phyloP scores from a whole-genome alignment of 2,888 invertebrate species.

The Plebejus anna region DNA sequence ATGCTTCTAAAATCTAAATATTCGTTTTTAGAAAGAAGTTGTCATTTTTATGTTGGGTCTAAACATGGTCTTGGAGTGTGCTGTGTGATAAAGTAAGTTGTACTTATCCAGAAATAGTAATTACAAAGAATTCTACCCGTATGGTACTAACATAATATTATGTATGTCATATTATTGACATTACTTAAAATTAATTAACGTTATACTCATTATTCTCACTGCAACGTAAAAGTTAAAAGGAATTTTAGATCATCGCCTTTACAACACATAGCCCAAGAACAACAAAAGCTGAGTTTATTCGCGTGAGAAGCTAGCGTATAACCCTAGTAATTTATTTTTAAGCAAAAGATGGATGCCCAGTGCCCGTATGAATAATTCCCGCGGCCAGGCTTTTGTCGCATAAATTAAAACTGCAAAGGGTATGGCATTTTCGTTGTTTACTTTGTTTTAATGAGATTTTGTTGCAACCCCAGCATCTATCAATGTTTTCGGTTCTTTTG shows the following conservation, averaged over 20 bases:
- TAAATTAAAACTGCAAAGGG: conserved; percentile 43
- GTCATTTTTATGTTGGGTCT: no score
- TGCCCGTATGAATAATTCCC: conserved; percentile 49
- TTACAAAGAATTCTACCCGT: background rate
- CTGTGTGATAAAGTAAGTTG: background rate
- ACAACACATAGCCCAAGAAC: background rate
- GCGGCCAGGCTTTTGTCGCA: conserved; percentile 40
- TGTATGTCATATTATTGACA: background rate
- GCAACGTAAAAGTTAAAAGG: background rate
- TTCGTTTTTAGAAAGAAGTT: no score
- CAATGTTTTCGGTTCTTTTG: background rate
- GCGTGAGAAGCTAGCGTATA: conserved; percentile 31
- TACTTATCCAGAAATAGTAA: background rate
- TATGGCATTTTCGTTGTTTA: conserved; percentile 42
- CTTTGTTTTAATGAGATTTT: conserved; percentile 42
- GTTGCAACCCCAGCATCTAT: conserved; percentile 30
- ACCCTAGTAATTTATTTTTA: conserved; percentile 38
- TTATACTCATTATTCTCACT: background rate
- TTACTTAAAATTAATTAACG: background rate
- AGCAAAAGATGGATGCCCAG: conserved; percentile 45
- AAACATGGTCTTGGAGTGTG: no score
- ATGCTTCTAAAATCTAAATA: background rate
- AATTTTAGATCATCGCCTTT: background rate
- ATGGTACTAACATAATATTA: background rate
- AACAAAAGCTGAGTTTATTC: conserved; percentile 14